Evolutionary conservation across 92 coral and sea anemone genomes (phyloP).

Genomic region (Isaurus tuberculatus): DNA sequence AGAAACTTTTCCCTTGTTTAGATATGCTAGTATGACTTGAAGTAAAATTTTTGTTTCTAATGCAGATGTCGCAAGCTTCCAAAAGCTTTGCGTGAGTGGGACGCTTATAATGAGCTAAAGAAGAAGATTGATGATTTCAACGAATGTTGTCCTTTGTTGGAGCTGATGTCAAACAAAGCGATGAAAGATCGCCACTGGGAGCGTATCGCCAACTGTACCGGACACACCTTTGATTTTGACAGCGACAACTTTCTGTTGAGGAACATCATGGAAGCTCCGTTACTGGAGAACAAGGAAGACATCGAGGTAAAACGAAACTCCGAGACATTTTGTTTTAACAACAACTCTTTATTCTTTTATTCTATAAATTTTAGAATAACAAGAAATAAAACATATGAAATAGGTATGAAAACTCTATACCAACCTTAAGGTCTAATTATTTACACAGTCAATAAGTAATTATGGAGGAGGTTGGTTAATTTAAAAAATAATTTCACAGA

Average conservation of each 20-base stretch:
- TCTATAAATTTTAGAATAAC: too few species aligned
- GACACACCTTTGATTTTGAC: constrained; percentile 85
- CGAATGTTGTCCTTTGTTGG: constrained; percentile 87
- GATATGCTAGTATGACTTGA: neutral
- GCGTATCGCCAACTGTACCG: constrained; percentile 77
- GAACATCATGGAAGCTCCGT: constrained; percentile 93
- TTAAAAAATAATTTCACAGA: too few species aligned
- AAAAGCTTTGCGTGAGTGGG: constrained; percentile 90
- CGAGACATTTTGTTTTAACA: neutral
- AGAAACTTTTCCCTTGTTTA: neutral
- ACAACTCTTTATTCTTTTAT: too few species aligned
- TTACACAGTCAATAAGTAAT: too few species aligned
- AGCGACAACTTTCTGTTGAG: constrained; percentile 85
- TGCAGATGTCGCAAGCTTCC: constrained; percentile 91
- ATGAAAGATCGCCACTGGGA: constrained; percentile 96
- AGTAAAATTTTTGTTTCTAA: neutral
- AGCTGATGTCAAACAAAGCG: constrained; percentile 90
- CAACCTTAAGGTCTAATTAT: too few species aligned
- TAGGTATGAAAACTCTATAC: too few species aligned
- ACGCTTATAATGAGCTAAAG: constrained; percentile 84
- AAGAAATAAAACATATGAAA: too few species aligned
- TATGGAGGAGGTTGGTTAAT: too few species aligned
- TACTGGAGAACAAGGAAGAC: constrained; percentile 82
- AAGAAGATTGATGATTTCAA: constrained; percentile 90
- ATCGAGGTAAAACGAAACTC: constrained; percentile 69